Base-by-base conservation (phyloP, 1,140 invertebrate genomes). In the Eciton burchellii region DNA sequence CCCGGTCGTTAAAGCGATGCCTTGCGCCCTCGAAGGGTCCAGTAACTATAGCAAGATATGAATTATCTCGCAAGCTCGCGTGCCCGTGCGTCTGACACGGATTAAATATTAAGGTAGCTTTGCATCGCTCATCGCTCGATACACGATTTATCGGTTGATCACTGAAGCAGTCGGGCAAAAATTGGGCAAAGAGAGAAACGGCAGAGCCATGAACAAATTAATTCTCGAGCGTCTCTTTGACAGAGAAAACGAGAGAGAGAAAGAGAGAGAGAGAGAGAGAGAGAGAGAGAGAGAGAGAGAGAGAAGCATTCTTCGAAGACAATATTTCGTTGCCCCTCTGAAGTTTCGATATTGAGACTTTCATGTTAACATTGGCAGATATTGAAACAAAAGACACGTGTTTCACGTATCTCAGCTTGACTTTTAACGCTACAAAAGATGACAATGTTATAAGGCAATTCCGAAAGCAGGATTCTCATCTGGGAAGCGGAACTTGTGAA, bases 91-190 rank as follows among this genome's bases (percentile, higher is more conserved):
- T 63, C 21, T 63, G 12, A 35, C n/a, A 21, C 14, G 43, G 26
- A 63, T 76, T 60, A 76, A 63, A 63, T 76, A 76, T 76, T 76
- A 52, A 76, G 16, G n/a, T 29, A 19, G 24, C 14, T 29, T 47
- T 29, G 49, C 57, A 45, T 68, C 26, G 26, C 21, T 19, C 73
- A 45, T 52, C 45, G 9, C n/a, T 62, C 52, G 54, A 49, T n/a
- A 21, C 68, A 41, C n/a, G 47, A 35, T 62, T 74, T 62, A 35
- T 21, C 9, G 21, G 45, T 52, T 76, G 49, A 76, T 57, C 3
- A 11, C 43, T 59, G 43, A 21, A 63, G 12, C 6, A 52, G 29
- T 63, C 14, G 12, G n/a, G 11, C 11, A 19, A 59, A n/a, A 59
- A 5, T 43, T 9, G 3, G 12, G 19, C 41, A 43, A 57, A 9